phyloP scores from a whole-genome alignment of 2,113 vertebrate species.

The Oncorhynchus mykiss region DNA sequence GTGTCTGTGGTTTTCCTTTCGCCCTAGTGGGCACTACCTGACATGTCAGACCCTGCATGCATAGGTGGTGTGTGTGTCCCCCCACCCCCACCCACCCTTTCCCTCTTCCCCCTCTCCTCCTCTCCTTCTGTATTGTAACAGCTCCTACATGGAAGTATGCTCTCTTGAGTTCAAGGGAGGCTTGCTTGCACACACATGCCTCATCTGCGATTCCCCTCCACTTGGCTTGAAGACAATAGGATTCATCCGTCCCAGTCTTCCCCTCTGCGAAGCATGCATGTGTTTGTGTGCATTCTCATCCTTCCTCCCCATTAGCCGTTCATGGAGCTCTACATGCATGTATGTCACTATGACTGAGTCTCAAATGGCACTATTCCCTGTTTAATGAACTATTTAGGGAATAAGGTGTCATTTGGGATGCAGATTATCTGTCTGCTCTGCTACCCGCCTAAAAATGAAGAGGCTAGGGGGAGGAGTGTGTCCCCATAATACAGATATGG shows the following conservation, averaged over 20 bases:
- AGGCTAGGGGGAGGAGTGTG: too few species aligned
- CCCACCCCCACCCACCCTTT: neutral
- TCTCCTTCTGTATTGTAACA: constrained; percentile 10
- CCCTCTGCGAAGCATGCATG: neutral
- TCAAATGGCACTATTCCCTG: too few species aligned
- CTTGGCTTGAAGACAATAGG: constrained; percentile 32
- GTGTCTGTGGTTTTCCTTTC: neutral
- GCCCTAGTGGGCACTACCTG: constrained; percentile 4
- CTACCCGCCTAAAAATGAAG: too few species aligned
- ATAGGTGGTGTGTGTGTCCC: neutral
- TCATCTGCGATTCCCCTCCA: neutral
- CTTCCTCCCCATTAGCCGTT: too few species aligned
- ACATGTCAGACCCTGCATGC: neutral
- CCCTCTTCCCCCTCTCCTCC: neutral
- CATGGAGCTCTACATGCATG: too few species aligned
- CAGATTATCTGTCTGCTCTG: too few species aligned
- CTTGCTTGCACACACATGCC: neutral
- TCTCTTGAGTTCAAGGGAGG: constrained; percentile 10
- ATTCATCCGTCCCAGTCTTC: constrained; percentile 1
- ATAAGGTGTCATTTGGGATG: too few species aligned
- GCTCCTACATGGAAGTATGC: neutral
- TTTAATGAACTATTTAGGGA: neutral
- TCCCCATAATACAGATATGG: too few species aligned
- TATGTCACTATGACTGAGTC: too few species aligned
- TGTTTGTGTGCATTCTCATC: neutral